A percentile compares a stretch with the other conserved stretches of the same genome.
These are phyloP conservation scores for Okapia johnstoni DNA, from an alignment of 2,113 vertebrate species.

Conservation along the genomic window DNA sequence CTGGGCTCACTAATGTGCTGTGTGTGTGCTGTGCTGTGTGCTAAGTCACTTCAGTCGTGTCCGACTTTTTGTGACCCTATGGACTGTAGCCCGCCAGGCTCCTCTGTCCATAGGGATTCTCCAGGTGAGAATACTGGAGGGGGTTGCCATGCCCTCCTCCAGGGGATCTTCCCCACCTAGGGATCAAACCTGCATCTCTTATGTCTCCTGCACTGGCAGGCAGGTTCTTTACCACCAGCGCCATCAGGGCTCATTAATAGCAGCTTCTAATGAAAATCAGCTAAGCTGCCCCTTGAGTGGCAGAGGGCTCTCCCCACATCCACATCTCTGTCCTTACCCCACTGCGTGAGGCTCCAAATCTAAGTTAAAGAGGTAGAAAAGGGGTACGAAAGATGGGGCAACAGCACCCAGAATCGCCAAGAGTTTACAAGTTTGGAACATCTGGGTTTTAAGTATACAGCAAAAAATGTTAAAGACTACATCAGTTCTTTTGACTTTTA, in stretches of 20 bases:
- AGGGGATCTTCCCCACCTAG: background rate
- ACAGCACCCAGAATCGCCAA: background rate
- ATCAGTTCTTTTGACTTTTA: background rate
- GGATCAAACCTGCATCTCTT: background rate
- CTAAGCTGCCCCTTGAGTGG: background rate
- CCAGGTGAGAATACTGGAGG: background rate
- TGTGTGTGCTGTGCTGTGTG: background rate
- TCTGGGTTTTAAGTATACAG: background rate
- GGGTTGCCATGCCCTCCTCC: background rate
- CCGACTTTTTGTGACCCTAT: background rate
- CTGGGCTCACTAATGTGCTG: background rate
- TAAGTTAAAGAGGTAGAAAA: background rate
- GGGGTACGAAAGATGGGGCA: accelerated
- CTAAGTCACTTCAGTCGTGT: background rate
- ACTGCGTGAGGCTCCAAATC: background rate
- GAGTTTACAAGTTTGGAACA: background rate
- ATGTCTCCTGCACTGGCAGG: background rate
- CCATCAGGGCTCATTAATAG: background rate
- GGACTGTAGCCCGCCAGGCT: background rate
- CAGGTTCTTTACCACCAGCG: background rate
- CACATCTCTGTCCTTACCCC: background rate
- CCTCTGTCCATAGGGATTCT: background rate
- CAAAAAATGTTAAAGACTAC: background rate
- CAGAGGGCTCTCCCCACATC: background rate
- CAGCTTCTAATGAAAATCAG: background rate